phyloP scores from a whole-genome alignment of 2,888 invertebrate genomes.

The Cybosia mesomella region DNA sequence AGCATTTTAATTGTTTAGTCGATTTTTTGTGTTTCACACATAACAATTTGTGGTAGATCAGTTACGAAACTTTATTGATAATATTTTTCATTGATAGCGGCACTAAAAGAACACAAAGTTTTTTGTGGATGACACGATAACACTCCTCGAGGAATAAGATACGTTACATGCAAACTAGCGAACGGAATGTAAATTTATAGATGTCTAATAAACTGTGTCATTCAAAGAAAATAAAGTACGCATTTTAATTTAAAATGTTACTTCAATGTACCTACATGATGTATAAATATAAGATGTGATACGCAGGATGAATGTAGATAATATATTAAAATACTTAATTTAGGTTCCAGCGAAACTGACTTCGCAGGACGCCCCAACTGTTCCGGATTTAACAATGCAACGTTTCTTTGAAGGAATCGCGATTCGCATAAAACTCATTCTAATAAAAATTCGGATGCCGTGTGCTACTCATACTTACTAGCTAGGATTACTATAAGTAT shows the following conservation, averaged over 20 bases:
- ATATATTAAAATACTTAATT: constrained; percentile 84
- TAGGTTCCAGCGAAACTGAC: constrained; percentile 68
- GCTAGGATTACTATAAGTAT: constrained; percentile 55
- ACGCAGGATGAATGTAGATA: constrained; percentile 69
- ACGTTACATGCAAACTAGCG: constrained; percentile 21
- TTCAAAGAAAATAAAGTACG: constrained; percentile 46
- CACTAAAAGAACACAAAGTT: constrained; percentile 33
- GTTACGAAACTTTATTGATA: constrained; percentile 55
- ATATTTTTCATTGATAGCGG: constrained; percentile 37
- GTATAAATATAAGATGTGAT: constrained; percentile 51
- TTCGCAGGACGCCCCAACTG: constrained; percentile 68
- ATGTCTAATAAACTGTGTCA: neutral
- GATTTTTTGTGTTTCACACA: constrained; percentile 62
- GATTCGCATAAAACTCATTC: constrained; percentile 67
- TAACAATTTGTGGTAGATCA: constrained; percentile 61
- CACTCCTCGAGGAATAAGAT: constrained; percentile 27
- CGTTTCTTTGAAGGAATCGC: constrained; percentile 69
- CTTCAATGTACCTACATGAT: constrained; percentile 19
- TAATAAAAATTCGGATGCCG: constrained; percentile 76
- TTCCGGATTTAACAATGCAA: constrained; percentile 67
- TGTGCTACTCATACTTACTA: constrained; percentile 61
- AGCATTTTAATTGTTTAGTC: constrained; percentile 77
- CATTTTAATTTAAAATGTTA: constrained; percentile 64
- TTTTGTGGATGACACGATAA: constrained; percentile 23
- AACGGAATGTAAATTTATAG: constrained; percentile 23